These are phyloP conservation scores for Ahaetulla prasina DNA, from an alignment of 2,113 vertebrate genomes.

Conservation along the genomic window DNA sequence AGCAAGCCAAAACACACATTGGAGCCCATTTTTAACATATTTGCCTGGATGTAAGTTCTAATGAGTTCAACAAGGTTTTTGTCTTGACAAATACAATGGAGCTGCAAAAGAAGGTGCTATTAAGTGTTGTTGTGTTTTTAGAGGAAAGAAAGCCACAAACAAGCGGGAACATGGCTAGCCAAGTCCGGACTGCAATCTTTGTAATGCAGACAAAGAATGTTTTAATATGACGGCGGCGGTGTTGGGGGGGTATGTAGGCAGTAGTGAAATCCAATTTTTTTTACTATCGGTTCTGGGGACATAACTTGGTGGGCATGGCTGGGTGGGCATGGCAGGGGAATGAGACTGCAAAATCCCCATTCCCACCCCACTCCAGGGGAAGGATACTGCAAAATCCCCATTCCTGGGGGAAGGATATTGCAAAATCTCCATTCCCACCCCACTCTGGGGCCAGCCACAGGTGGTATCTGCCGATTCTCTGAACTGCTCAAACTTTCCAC, in stretches of 20 bases:
- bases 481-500: no score
- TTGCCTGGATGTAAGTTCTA: slow-evolving; percentile 6
- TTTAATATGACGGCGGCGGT: background rate
- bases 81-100: background rate
- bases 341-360: no score
- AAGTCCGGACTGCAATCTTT: background rate
- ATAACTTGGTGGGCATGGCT: no score
- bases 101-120: background rate
- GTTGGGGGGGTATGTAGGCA: background rate
- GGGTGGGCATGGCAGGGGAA: no score
- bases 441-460: no score
- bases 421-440: no score
- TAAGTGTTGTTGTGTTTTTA: background rate
- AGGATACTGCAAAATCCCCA: no score
- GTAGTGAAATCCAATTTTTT: no score
- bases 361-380: no score
- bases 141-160: background rate
- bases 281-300: no score
- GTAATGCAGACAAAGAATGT: background rate
- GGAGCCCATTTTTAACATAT: background rate
- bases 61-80: background rate
- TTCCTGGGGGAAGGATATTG: no score
- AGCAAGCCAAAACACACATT: background rate
- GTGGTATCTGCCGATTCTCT: no score
- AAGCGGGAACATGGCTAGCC: background rate